Evolutionary conservation across 2,797 vertebrate species (phyloP), one percentile per base, ranked within the genome.

Genomic region (Xerus rutilus): DNA sequence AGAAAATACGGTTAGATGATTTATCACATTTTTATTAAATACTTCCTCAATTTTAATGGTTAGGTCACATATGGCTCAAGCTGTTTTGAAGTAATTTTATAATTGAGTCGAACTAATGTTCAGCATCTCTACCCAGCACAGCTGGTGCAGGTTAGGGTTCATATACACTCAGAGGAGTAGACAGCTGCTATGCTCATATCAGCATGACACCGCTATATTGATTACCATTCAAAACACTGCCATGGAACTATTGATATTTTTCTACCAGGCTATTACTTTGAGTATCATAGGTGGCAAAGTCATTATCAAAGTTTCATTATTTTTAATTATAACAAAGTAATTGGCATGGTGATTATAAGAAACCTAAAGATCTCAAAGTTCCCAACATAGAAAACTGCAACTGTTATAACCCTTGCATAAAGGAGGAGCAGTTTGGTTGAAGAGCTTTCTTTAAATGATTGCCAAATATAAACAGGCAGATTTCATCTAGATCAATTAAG

Each of bases 301-400:
- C 65, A 92, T 92, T 79, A 87, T 96, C 57, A 86, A 83, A 95
- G 17, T 74, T 84, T 35, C 20, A 91, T 87, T 90, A 59, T 78
- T 67, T 94, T 96, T 93, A 93, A 95, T 89, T 96, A 84, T 25
- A 73, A n/a, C 20, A 83, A 45, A 92, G 30, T 89, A 83, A 90
- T 86, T 92, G 81, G 7, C 65, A 79, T 32, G 45, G 59, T 79
- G 12, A 84, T 89, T 54, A 72, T 74, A 92, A 87, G 49, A 94
- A 94, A 74, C 7, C 8, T 23, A 64, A 96, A 94, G 64, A 74
- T 73, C 43, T 96, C 65, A 49, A 88, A 79, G 25, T 79, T 90
- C 65, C 70, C 70, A 73, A 73, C 39, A 91, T n/a, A 74, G n/a
- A 35, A 87, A 74, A 92, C 35, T n/a, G 67, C 17, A 54, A 78